phyloP scores from a whole-genome alignment of 1,140 invertebrate species.

The Drosophila pallidifrons region DNA sequence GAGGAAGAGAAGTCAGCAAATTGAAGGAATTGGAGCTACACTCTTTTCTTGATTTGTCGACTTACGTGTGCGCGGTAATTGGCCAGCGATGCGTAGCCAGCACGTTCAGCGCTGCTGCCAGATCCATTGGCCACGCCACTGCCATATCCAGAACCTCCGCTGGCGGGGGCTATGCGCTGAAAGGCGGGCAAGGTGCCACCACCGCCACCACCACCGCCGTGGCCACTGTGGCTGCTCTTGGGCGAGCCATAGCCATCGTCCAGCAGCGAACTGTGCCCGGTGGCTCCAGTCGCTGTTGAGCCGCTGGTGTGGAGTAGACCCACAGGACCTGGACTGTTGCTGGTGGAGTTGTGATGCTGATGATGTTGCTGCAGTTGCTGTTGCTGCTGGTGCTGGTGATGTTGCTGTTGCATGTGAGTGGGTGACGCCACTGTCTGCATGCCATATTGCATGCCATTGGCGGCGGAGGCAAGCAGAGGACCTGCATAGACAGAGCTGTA shows the following conservation, averaged over 20 bases:
- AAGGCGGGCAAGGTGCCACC: conserved; percentile 75
- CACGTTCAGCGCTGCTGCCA: conserved; percentile 59
- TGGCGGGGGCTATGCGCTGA: conserved; percentile 61
- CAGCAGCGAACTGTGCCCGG: conserved; percentile 58
- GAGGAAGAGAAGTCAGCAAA: background rate
- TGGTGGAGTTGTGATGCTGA: conserved; percentile 63
- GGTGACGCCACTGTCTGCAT: conserved; percentile 62
- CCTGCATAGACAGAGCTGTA: conserved; percentile 78
- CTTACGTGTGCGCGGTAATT: conserved; percentile 82
- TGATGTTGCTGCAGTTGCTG: conserved; percentile 64
- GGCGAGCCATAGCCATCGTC: conserved; percentile 78
- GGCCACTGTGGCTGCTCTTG: conserved; percentile 69
- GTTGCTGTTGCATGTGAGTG: conserved; percentile 60
- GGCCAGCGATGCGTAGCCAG: conserved; percentile 73
- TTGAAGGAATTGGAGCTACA: background rate
- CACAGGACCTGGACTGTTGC: conserved; percentile 65
- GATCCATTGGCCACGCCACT: conserved; percentile 67
- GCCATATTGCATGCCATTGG: conserved; percentile 78
- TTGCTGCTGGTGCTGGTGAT: conserved; percentile 60
- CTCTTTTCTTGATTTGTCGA: conserved; percentile 9
- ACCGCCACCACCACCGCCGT: conserved; percentile 9
- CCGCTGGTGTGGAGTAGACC: conserved; percentile 50
- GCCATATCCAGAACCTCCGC: conserved; percentile 42
- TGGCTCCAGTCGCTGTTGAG: conserved; percentile 25
- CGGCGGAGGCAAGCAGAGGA: conserved; percentile 66